These are phyloP conservation scores for Tolypeutes matacus DNA, from an alignment of 2,797 vertebrate species.

Conservation along the genomic window DNA sequence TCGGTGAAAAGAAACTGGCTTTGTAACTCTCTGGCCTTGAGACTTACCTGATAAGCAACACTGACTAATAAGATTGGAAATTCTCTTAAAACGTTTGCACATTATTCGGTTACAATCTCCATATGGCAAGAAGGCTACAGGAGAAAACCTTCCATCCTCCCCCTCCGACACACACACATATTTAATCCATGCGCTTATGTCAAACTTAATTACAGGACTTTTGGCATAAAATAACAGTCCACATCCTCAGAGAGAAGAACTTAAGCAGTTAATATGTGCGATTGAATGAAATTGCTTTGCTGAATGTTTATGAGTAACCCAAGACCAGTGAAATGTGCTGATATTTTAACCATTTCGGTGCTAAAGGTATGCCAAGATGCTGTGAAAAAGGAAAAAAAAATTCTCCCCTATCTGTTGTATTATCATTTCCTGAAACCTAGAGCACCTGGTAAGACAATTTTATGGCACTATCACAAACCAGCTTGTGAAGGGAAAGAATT, in stretches of 20 bases:
- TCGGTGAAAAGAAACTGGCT: slow-evolving; percentile 50
- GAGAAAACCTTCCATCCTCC: slow-evolving; percentile 93
- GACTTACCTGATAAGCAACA: slow-evolving; percentile 84
- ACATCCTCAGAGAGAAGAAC: slow-evolving; percentile 90
- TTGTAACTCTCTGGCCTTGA: slow-evolving; percentile 55
- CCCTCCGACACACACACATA: slow-evolving; percentile 93
- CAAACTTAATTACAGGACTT: slow-evolving; percentile 99
- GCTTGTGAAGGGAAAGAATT: slow-evolving; percentile 60
- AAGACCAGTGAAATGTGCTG: slow-evolving; percentile 87
- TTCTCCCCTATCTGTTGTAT: not conserved
- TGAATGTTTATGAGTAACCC: slow-evolving; percentile 90
- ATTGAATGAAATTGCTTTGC: slow-evolving; percentile 90
- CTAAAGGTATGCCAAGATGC: slow-evolving; percentile 70
- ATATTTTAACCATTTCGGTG: slow-evolving; percentile 86
- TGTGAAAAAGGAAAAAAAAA: not conserved
- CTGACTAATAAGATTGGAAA: slow-evolving; percentile 80
- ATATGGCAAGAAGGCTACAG: slow-evolving; percentile 84
- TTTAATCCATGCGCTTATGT: slow-evolving; percentile 99
- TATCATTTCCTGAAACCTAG: slow-evolving; percentile 62
- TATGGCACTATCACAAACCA: slow-evolving; percentile 64
- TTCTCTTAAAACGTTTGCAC: slow-evolving; percentile 84
- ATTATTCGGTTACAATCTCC: slow-evolving; percentile 86
- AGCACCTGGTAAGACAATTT: slow-evolving; percentile 52
- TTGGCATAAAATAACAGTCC: slow-evolving; percentile 99
- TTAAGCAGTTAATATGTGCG: slow-evolving; percentile 91